Evolutionary conservation across 2,797 vertebrate species (phyloP).

Genomic region (Gouania willdenowi): DNA sequence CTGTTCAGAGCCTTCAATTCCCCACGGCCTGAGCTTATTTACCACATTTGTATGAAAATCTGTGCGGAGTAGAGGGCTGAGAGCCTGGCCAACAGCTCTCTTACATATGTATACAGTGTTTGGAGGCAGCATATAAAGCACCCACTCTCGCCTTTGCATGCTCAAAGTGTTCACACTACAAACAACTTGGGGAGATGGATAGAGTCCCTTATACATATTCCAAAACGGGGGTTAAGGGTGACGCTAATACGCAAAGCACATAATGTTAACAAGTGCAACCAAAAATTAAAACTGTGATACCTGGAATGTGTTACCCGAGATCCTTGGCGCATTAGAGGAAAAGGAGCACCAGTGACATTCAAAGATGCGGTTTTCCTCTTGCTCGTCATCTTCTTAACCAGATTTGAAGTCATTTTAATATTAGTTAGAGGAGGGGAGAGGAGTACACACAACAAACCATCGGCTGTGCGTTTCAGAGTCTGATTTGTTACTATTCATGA

Average conservation of each 20-base stretch:
- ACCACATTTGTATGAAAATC: constrained; percentile 76
- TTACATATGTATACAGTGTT: constrained; percentile 76
- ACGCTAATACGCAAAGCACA: constrained; percentile 57
- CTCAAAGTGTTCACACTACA: constrained; percentile 40
- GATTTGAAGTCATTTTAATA: constrained; percentile 69
- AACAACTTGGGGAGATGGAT: constrained; percentile 53
- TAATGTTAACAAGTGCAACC: constrained; percentile 46
- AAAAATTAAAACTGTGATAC: constrained; percentile 20
- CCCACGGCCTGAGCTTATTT: constrained; percentile 71
- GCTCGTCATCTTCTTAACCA: constrained; percentile 67
- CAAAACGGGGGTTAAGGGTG: constrained; percentile 67
- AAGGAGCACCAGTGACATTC: constrained; percentile 33
- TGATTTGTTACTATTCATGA: constrained; percentile 80
- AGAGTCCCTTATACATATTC: constrained; percentile 56
- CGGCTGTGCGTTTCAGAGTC: constrained; percentile 76
- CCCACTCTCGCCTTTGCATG: constrained; percentile 19
- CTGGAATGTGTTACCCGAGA: constrained; percentile 40
- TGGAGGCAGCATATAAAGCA: constrained; percentile 49
- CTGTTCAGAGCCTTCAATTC: constrained; percentile 63
- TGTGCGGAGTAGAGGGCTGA: constrained; percentile 58
- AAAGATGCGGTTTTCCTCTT: constrained; percentile 49
- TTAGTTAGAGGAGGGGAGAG: constrained; percentile 62
- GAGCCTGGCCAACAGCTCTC: constrained; percentile 54
- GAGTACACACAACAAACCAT: constrained; percentile 71
- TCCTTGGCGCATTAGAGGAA: constrained; percentile 11